Percentiles rank a stretch among this genome's conserved stretches.
Conservation (phyloP, 2,888 invertebrate genomes). For the Xestoiulus laeticollis region DNA sequence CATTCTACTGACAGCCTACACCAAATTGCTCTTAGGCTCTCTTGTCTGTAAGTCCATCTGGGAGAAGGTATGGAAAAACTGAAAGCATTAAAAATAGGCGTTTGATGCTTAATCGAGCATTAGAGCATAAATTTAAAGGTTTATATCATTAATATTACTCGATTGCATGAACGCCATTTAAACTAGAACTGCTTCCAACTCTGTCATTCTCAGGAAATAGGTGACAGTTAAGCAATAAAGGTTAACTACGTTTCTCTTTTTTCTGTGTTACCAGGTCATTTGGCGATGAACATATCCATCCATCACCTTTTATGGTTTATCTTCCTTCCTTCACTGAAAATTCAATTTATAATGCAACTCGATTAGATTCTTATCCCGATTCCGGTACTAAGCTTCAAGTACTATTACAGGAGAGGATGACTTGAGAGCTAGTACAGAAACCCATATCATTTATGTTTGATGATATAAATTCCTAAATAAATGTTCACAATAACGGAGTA, state of each 20-base stretch:
- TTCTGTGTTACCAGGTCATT: slow-evolving; percentile 32
- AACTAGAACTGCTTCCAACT: not conserved
- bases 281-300: slow-evolving; percentile 14
- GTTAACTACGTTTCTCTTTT: slow-evolving; percentile 18
- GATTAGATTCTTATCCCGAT: not conserved
- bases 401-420: not conserved
- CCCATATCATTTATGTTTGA: not conserved
- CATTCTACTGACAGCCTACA: not conserved
- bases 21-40: not conserved
- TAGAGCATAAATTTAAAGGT: not conserved
- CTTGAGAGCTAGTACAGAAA: not conserved
- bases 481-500: not conserved
- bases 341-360: slow-evolving; percentile 25
- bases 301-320: slow-evolving; percentile 16
- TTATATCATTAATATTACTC: not conserved
- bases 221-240: slow-evolving; percentile 17
- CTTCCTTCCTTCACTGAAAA: slow-evolving; percentile 30
- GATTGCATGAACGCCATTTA: not conserved
- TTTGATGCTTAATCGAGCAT: slow-evolving; percentile 6
- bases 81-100: not conserved
- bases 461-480: slow-evolving; percentile 24
- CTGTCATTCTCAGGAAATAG: not conserved
- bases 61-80: not conserved
- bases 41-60: slow-evolving; percentile 3
- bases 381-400: not conserved